Conservation (phyloP, 2,888 invertebrate genomes). For the Neria commutata region DNA sequence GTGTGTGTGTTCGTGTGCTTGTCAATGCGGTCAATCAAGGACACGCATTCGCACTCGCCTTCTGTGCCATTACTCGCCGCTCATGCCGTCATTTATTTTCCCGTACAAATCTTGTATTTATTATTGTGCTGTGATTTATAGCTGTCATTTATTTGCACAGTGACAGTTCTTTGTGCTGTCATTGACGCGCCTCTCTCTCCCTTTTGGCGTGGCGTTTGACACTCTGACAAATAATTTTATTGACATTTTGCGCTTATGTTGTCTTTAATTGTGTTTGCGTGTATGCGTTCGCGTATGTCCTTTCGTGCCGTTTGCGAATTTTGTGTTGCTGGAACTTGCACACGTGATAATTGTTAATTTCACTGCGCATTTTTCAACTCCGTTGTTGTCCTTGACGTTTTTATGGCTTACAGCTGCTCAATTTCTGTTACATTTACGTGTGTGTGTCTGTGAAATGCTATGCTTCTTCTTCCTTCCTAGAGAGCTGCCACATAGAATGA, state of each 20-base stretch:
- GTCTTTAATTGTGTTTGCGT: conserved; percentile 44
- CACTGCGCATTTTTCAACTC: conserved; percentile 51
- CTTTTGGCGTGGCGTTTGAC: conserved; percentile 36
- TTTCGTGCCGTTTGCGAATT: background rate
- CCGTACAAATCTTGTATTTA: conserved; percentile 5
- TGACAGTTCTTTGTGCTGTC: background rate
- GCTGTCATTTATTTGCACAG: conserved; percentile 42
- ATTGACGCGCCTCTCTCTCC: conserved; percentile 13
- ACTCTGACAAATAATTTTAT: conserved; percentile 56
- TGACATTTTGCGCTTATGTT: conserved; percentile 46
- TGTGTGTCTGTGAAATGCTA: conserved; percentile 32
- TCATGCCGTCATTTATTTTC: conserved; percentile 15
- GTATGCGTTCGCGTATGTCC: conserved; percentile 20
- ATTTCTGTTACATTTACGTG: conserved; percentile 17
- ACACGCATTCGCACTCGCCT: conserved; percentile 27
- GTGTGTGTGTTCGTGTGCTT: too few relatives aligned
- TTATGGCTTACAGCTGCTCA: conserved; percentile 15
- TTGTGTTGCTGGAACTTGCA: conserved; percentile 22
- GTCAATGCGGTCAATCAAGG: conserved; percentile 53
- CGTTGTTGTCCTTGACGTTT: conserved; percentile 32
- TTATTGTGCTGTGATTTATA: conserved; percentile 47
- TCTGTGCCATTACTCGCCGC: conserved; percentile 4
- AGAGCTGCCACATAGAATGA: conserved; percentile 26
- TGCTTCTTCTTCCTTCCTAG: conserved; percentile 33
- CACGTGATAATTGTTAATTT: conserved; percentile 54